phyloP scores from a whole-genome alignment of 37 sponge, comb jelly and placozoan genomes.

The Haliclona indistincta region DNA sequence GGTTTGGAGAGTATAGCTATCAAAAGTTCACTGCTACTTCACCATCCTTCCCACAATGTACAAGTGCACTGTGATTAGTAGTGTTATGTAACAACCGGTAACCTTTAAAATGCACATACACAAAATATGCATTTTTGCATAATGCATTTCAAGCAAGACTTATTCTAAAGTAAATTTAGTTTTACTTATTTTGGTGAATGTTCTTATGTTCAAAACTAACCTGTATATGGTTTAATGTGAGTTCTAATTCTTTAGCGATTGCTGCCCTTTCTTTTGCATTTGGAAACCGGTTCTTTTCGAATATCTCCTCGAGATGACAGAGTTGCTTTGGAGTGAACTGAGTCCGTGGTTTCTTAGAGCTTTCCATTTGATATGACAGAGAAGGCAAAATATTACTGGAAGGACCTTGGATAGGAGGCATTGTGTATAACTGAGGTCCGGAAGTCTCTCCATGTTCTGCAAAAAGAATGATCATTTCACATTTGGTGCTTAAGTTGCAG shows the following conservation, averaged over 20 bases:
- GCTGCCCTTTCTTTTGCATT: conserved; percentile 30
- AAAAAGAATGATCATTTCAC: not conserved
- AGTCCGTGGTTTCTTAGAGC: conserved; percentile 32
- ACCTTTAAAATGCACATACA: no score
- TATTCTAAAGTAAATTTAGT: no score
- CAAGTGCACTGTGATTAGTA: no score
- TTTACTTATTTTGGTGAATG: no score
- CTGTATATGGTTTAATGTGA: conserved; percentile 49
- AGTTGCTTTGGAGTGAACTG: conserved; percentile 63
- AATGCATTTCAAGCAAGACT: no score
- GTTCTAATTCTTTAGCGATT: conserved; percentile 45
- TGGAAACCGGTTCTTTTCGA: conserved; percentile 57
- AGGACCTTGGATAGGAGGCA: no score
- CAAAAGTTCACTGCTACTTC: no score
- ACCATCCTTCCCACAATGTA: no score
- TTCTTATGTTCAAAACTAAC: conserved; percentile 1
- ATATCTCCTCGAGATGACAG: conserved; percentile 46
- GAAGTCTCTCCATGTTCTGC: not conserved
- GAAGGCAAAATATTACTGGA: not conserved
- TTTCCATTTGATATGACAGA: not conserved
- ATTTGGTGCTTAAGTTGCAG: no score
- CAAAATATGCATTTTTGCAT: no score
- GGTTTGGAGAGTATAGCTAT: no score
- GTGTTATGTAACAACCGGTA: no score
- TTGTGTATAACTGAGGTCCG: not conserved